phyloP scores from a whole-genome alignment of 2,888 invertebrate species.

The Melanotus villosus region DNA sequence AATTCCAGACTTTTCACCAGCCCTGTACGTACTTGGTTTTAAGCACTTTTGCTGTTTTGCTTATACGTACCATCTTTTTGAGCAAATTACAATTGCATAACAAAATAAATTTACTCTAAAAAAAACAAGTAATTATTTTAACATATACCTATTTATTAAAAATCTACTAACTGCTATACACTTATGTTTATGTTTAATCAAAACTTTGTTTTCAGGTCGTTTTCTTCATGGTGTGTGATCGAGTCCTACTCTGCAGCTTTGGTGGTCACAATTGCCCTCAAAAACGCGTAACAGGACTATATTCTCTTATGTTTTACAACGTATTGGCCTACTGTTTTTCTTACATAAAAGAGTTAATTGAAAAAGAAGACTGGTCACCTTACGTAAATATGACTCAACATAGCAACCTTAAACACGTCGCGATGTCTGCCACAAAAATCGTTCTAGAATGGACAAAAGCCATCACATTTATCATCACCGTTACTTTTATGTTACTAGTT shows the following conservation, averaged over 20 bases:
- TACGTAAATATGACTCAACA: constrained; percentile 82
- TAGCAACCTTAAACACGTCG: constrained; percentile 81
- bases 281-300: constrained; percentile 76
- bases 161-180: no score
- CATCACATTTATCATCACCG: constrained; percentile 83
- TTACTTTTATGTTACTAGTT: constrained; percentile 82
- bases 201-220: no score
- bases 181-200: no score
- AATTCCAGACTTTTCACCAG: no score
- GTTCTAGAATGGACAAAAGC: constrained; percentile 88
- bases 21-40: no score
- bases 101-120: no score
- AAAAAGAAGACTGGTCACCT: constrained; percentile 84
- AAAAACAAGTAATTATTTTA: no score
- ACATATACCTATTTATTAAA: no score
- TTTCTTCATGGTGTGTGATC: constrained; percentile 82
- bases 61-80: no score
- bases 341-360: constrained; percentile 81
- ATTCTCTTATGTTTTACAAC: constrained; percentile 87
- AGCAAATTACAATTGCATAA: no score
- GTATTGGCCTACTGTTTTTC: constrained; percentile 84
- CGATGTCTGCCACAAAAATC: constrained; percentile 86
- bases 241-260: constrained; percentile 72
- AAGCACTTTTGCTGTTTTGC: no score
- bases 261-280: constrained; percentile 65